These are phyloP conservation scores for Corticium candelabrum DNA, from an alignment of 37 sponge, comb jelly and placozoan genomes.

Conservation along the genomic window DNA sequence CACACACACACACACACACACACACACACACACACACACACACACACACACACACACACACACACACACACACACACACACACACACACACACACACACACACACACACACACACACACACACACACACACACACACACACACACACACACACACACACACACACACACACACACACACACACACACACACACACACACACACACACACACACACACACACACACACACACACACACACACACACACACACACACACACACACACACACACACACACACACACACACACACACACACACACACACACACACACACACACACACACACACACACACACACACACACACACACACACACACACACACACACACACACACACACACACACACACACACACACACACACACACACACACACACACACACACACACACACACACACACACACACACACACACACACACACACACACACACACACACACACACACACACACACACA, in stretches of 20 bases:
- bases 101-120: constrained; percentile 5
- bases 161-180: constrained; percentile 5
- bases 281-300: constrained; percentile 5
- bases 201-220: constrained; percentile 5
- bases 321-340: constrained; percentile 5
- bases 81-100: constrained; percentile 5
- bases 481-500: constrained; percentile 5
- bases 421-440: constrained; percentile 5
- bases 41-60: constrained; percentile 5
- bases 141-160: constrained; percentile 5
- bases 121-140: constrained; percentile 5
- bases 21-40: constrained; percentile 5
- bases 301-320: constrained; percentile 5
- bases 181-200: constrained; percentile 5
- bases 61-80: constrained; percentile 5
- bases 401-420: constrained; percentile 5
- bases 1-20: constrained; percentile 5
- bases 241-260: constrained; percentile 5
- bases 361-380: constrained; percentile 5
- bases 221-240: constrained; percentile 5
- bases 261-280: constrained; percentile 5
- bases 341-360: constrained; percentile 5
- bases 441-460: constrained; percentile 5
- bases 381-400: constrained; percentile 5
- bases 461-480: constrained; percentile 5